Evolutionary conservation across 92 coral and sea anemone genomes (phyloP).

Genomic region (Hydrozoanthus gracilis): DNA sequence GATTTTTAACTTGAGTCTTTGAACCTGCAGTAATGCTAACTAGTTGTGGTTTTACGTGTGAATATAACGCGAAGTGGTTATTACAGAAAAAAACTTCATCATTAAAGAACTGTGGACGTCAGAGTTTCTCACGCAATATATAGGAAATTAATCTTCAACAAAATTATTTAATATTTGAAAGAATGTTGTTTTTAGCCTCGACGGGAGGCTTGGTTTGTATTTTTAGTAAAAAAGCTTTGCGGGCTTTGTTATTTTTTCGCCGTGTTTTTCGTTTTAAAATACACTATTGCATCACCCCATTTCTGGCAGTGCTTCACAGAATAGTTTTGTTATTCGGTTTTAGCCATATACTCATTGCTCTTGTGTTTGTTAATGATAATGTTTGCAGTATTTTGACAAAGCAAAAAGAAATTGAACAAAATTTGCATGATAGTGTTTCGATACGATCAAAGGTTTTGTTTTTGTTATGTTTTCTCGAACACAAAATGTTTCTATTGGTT

Average conservation of each 20-base stretch:
- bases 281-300: not conserved
- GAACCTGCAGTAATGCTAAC: too few relatives aligned
- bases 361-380: not conserved
- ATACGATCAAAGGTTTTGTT: not conserved
- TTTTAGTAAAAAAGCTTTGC: not conserved
- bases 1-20: too few relatives aligned
- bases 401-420: not conserved
- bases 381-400: not conserved
- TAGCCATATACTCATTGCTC: not conserved
- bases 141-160: not conserved
- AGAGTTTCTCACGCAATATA: not conserved
- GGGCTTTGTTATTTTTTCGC: too few relatives aligned
- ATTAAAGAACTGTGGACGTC: not conserved
- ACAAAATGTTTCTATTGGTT: not conserved
- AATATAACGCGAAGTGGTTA: too few relatives aligned
- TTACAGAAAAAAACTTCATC: too few relatives aligned
- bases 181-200: not conserved
- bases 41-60: too few relatives aligned
- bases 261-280: not conserved
- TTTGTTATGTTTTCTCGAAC: not conserved
- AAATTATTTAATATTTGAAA: not conserved
- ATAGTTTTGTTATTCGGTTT: not conserved
- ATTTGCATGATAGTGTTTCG: constrained; percentile 26
- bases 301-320: not conserved
- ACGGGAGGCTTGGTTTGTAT: constrained; percentile 4